phyloP scores from a whole-genome alignment of 2,888 invertebrate genomes.

The Cerastis rubricosa region DNA sequence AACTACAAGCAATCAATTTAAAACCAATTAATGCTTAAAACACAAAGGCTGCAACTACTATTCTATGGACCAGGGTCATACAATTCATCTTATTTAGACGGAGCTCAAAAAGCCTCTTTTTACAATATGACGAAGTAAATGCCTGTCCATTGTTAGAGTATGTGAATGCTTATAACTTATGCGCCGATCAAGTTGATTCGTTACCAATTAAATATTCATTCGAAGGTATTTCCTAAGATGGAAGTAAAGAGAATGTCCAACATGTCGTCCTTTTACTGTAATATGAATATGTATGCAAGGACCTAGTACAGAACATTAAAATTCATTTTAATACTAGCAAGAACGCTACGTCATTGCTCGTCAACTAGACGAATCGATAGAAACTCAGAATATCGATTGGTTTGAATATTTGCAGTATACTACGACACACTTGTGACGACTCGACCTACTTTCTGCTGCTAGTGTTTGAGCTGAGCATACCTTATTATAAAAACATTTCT shows the following conservation, averaged over 20 bases:
- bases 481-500: slow-evolving; percentile 42
- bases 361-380: slow-evolving; percentile 33
- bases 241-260: slow-evolving; percentile 67
- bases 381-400: slow-evolving; percentile 33
- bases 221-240: slow-evolving; percentile 45
- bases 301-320: slow-evolving; percentile 53
- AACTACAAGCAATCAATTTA: not conserved
- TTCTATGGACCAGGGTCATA: slow-evolving; percentile 30
- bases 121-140: not conserved
- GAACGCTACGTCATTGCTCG: slow-evolving; percentile 19
- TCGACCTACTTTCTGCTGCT: slow-evolving; percentile 58
- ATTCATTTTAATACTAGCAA: slow-evolving; percentile 40
- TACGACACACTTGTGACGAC: slow-evolving; percentile 55
- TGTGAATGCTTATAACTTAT: slow-evolving; percentile 6
- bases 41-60: slow-evolving; percentile 3
- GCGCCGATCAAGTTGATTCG: slow-evolving; percentile 10
- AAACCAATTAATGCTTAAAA: slow-evolving; percentile 13
- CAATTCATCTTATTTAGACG: slow-evolving; percentile 33
- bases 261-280: slow-evolving; percentile 74
- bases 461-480: slow-evolving; percentile 35
- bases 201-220: slow-evolving; percentile 38
- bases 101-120: slow-evolving; percentile 15
- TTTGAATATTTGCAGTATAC: slow-evolving; percentile 56
- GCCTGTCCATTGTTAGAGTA: slow-evolving; percentile 22
- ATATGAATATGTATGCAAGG: slow-evolving; percentile 74